Base-by-base conservation (phyloP, 1,140 invertebrate species). In the Drosophila elegans region DNA sequence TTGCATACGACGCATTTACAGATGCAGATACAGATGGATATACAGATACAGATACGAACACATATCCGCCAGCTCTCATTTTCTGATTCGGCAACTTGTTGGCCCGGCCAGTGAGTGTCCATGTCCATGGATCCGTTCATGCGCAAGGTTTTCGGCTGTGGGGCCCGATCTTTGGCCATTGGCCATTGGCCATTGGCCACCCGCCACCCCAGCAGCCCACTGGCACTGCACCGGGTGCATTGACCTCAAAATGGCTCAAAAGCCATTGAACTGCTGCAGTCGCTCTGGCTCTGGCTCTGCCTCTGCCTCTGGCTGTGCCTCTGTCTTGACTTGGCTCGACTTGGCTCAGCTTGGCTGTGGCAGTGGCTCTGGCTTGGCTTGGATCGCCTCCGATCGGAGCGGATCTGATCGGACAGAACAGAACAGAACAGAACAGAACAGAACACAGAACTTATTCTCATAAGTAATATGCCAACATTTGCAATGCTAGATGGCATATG, bases 221-320 rank as follows among this genome's bases (percentile, higher is more conserved):
- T 13, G 38, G 32, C 36, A 45, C 44, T 6, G 44, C 34, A 52
- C 71, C 55, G 68, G 90, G 90, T 91, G 90, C 90, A 90, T 91
- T 91, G 90, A 83, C 90, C 90, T 91, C 77, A 83, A 91, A 91
- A 91, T 91, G 90, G 90, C 76, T 76, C 90, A 91, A 91, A 91
- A 79, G 90, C 90, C 90, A 77, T 91, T 91, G 90, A 91, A 91
- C 90, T 91, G 83, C 52, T 36, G 59, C 71, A 63, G 53, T 45
- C 27, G 46, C 71, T 39, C 51, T n/a, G 12, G 48, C 71, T 27
- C 36, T 11, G 39, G 38, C 56, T 27, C 21, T 13, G 36, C 0
- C 48, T 49, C 29, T 29, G 39, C 36, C 55, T 25, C 16, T n/a
- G 12, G 48, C 71, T 27, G 42, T 7, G 39, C 38, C 56, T 27